These are phyloP conservation scores for Pammene aurita DNA, from an alignment of 2,888 invertebrate species.

Conservation along the genomic window DNA sequence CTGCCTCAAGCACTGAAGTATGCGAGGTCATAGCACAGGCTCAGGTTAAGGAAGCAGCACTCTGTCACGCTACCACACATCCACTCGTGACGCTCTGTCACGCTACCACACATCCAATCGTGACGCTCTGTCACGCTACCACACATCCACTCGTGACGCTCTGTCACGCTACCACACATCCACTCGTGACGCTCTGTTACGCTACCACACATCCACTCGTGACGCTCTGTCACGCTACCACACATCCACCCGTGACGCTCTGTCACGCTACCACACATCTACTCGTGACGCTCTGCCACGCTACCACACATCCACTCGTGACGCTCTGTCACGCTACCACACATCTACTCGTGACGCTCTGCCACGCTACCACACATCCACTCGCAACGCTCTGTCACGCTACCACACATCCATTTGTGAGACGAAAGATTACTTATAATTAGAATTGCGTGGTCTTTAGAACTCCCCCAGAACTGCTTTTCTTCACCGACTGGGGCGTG, in stretches of 20 bases:
- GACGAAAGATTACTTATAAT: background rate
- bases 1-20: slow-evolving; percentile 69
- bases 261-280: background rate
- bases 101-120: background rate
- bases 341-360: background rate
- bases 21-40: slow-evolving; percentile 66
- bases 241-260: background rate
- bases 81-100: background rate
- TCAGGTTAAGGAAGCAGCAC: background rate
- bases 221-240: background rate
- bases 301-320: background rate
- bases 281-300: background rate
- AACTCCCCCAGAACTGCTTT: background rate
- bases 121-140: background rate
- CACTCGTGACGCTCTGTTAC: background rate
- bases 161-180: background rate
- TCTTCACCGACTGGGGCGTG: too few species aligned
- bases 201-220: background rate
- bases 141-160: background rate
- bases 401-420: background rate
- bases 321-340: background rate
- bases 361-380: background rate
- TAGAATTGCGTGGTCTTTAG: background rate
- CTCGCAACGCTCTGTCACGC: background rate
- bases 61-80: background rate